Conservation (phyloP, 2,113 vertebrate species). For the Cynopterus brachyotis region DNA sequence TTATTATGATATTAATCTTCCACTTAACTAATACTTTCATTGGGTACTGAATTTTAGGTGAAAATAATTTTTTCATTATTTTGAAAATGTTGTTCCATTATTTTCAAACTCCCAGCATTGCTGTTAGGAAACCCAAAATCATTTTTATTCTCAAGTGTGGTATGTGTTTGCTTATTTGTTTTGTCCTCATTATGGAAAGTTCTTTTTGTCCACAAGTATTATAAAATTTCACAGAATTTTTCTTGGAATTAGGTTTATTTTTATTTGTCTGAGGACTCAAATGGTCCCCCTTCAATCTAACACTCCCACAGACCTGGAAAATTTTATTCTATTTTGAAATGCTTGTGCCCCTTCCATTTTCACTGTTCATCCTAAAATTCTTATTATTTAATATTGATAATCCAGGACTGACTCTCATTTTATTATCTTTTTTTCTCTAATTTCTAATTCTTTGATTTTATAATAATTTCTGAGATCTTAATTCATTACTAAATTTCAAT, state of each 20-base stretch:
- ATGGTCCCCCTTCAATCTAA: background rate
- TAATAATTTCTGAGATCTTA: background rate
- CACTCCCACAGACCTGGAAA: background rate
- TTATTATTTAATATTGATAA: background rate
- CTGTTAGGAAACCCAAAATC: background rate
- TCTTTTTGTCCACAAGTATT: background rate
- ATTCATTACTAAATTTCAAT: constrained; percentile 19
- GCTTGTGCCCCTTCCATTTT: background rate
- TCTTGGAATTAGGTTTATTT: background rate
- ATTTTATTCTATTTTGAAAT: background rate
- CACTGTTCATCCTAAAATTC: background rate
- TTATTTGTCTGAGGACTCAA: background rate
- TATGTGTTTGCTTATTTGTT: background rate
- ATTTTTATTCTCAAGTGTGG: background rate
- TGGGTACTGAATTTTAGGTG: background rate
- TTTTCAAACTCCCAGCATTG: background rate
- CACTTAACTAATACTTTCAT: background rate
- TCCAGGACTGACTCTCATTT: background rate
- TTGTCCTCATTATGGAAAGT: background rate
- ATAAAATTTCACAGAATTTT: background rate
- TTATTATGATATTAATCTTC: background rate
- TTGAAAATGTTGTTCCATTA: background rate
- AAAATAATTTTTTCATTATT: constrained; percentile 16
- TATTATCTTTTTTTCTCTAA: background rate
- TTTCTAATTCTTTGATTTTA: background rate